Evolutionary conservation across 2,888 invertebrate species (phyloP).

Genomic region (Hirtodrosophila confusa): DNA sequence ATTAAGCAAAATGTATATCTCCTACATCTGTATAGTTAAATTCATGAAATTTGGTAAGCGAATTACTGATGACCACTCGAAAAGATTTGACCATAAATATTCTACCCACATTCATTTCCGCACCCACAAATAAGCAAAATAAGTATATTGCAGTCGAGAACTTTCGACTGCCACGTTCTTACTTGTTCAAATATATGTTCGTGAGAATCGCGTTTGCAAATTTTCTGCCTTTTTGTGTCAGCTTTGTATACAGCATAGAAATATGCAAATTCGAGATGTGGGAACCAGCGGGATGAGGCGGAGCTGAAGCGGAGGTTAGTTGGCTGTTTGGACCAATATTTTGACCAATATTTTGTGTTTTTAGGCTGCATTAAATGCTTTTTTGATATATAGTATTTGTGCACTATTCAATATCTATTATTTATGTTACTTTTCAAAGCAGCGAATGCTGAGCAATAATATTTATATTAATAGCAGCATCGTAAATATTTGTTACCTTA

Average conservation of each 20-base stretch:
- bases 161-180: no score
- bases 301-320: background rate
- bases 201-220: conserved; percentile 19
- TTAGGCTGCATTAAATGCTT: conserved; percentile 33
- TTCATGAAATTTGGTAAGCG: no score
- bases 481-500: conserved; percentile 30
- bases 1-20: no score
- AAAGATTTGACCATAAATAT: no score
- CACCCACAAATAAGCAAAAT: no score
- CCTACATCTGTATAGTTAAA: no score
- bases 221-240: conserved; percentile 32
- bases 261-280: conserved; percentile 48
- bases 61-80: no score
- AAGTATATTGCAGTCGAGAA: no score
- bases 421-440: conserved; percentile 35
- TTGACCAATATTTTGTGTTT: conserved; percentile 39
- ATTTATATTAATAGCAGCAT: conserved; percentile 7
- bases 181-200: conserved; percentile 30
- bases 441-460: conserved; percentile 3
- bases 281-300: background rate
- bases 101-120: no score
- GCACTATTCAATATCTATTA: conserved; percentile 48
- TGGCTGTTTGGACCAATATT: conserved; percentile 17
- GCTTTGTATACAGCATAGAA: conserved; percentile 40
- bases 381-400: conserved; percentile 21